Percentiles rank a stretch among this genome's conserved stretches.
These are phyloP conservation scores for Antennarius striatus DNA, from an alignment of 2,113 vertebrate species.

Conservation along the genomic window DNA sequence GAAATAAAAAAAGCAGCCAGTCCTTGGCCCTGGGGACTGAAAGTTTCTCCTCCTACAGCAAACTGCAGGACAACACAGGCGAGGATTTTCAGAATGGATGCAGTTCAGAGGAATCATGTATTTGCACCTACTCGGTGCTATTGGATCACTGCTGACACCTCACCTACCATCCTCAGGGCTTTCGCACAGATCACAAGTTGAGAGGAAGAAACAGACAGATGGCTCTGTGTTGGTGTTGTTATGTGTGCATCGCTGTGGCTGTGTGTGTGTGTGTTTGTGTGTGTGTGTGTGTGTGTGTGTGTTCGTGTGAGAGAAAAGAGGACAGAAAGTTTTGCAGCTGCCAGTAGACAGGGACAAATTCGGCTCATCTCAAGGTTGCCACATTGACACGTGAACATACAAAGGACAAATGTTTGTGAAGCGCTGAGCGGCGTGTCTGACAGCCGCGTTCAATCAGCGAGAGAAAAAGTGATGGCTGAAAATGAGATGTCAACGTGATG, in stretches of 20 bases:
- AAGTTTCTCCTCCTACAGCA: no score
- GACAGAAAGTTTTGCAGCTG: slow-evolving; percentile 25
- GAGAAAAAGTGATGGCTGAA: slow-evolving; percentile 57
- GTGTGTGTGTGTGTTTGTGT: no score
- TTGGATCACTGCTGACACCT: slow-evolving; percentile 72
- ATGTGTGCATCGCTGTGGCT: background rate
- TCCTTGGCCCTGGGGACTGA: no score
- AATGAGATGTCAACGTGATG: slow-evolving; percentile 68
- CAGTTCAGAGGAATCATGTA: slow-evolving; percentile 52
- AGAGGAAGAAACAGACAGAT: slow-evolving; percentile 22
- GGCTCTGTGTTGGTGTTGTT: no score
- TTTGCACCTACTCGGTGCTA: slow-evolving; percentile 67
- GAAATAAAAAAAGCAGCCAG: no score
- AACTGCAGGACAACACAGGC: no score
- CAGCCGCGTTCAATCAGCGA: slow-evolving; percentile 53
- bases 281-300: background rate
- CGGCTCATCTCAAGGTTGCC: slow-evolving; percentile 47
- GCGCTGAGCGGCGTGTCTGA: slow-evolving; percentile 40
- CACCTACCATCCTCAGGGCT: slow-evolving; percentile 54
- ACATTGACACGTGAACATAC: slow-evolving; percentile 19
- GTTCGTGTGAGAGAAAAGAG: slow-evolving; percentile 22
- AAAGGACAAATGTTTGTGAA: slow-evolving; percentile 56
- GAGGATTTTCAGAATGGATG: no score
- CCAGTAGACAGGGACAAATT: slow-evolving; percentile 12
- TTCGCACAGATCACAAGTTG: slow-evolving; percentile 52